Evolutionary conservation across 2,888 invertebrate genomes (phyloP), one percentile per base, ranked within the genome.

Genomic region (Entomobrya proxima): DNA sequence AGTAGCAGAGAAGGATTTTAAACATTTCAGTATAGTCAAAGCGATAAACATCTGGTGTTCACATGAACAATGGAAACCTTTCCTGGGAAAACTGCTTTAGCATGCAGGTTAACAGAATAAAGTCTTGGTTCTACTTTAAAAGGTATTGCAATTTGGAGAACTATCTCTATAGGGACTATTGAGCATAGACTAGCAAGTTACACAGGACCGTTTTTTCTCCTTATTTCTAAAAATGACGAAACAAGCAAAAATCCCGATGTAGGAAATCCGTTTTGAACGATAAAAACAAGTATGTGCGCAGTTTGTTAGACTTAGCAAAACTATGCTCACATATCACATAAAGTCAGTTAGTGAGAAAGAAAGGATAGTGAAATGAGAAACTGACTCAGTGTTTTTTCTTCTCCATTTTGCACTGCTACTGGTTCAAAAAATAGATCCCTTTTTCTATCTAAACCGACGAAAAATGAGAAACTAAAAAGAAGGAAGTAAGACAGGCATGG

Each of bases 361-460:
- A 69, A 67, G 21, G 40, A 83, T 44, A 47, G 50, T 30, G 47
- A 61, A 72, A 76, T 76, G 47, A 83, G 83, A 67, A 77, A 77
- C 77, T 76, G 77, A 84, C 32, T 84, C 78, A 78, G 72, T 77
- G 24, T 21, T 77, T 78, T 84, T 77, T 52, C 40, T 21, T 35
- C 50, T 64, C 67, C 30, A 37, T 67, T 37, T 40, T 78, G 47
- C 50, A 58, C 47, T 77, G 50, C 1, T 47, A 9, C 67, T 67
- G 67, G 47, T 77, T 77, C 44, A 18, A 32, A 52, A 76, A 76
- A 76, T 11, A 72, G 0, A 72, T 72, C n/a, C n/a, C n/a, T n/a
- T n/a, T n/a, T n/a, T n/a, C n/a, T n/a, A n/a, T n/a, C n/a, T n/a
- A 47, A n/a, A n/a, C 7, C 6, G 13, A 24, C 15, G 18, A 79